A percentile compares a stretch with the other conserved stretches of the same genome.
phyloP scores from a whole-genome alignment of 2,113 vertebrate genomes.

The Pterophyllum scalare region DNA sequence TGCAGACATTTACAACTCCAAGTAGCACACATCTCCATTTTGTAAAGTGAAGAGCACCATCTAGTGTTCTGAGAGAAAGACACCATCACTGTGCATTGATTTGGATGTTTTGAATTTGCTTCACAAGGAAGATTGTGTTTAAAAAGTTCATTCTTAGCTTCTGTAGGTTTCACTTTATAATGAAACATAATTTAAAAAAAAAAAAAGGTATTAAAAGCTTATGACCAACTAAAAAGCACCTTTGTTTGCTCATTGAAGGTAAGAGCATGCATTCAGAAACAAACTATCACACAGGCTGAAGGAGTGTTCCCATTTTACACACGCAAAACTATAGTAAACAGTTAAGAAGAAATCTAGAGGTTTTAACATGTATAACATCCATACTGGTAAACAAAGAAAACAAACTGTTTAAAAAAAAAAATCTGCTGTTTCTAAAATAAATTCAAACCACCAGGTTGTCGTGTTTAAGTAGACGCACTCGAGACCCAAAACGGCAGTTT shows the following conservation, averaged over 20 bases:
- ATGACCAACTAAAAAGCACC: background rate
- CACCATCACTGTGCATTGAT: background rate
- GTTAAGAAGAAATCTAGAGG: background rate
- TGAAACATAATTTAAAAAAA: background rate
- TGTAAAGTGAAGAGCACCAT: conserved; percentile 4
- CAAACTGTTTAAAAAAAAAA: background rate
- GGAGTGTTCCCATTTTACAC: background rate
- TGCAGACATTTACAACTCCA: background rate
- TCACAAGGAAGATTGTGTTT: background rate
- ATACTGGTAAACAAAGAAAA: background rate
- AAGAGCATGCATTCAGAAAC: background rate
- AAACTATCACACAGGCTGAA: background rate
- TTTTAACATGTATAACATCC: background rate
- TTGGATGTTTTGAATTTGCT: background rate
- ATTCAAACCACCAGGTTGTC: background rate
- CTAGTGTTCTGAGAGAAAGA: conserved; percentile 30
- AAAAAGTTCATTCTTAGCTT: background rate
- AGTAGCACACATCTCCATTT: background rate
- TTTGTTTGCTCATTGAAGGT: background rate
- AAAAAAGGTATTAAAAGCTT: background rate
- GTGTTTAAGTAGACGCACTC: background rate
- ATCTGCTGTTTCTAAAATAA: background rate
- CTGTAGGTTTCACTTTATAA: background rate
- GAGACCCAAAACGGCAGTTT: background rate
- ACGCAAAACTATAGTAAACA: background rate